A percentile compares a stretch with the other conserved stretches of the same genome.
These are phyloP conservation scores for Ciconia maguari DNA, from an alignment of 2,113 vertebrate genomes.

Conservation along the genomic window DNA sequence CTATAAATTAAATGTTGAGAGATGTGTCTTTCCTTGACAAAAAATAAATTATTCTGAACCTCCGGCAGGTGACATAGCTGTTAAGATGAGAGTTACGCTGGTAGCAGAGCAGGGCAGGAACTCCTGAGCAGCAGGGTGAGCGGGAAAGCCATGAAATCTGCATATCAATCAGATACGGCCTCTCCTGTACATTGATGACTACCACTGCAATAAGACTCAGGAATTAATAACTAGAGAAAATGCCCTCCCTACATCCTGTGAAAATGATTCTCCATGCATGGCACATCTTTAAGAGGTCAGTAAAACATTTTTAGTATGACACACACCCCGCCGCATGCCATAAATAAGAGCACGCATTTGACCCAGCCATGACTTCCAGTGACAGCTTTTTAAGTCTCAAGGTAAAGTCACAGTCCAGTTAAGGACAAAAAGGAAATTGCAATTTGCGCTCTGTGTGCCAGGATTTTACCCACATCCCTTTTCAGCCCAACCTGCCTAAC, in stretches of 20 bases:
- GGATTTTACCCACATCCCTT: not conserved
- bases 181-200: not conserved
- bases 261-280: not conserved
- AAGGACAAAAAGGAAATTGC: not conserved
- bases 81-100: not conserved
- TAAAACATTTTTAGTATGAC: conserved; percentile 22
- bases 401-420: not conserved
- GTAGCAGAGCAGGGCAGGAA: not conserved
- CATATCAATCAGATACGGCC: not conserved
- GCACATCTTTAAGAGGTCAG: conserved; percentile 4
- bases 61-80: not conserved
- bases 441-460: not conserved
- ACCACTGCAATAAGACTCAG: not conserved
- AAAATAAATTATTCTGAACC: not conserved
- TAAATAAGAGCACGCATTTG: not conserved
- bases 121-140: not conserved
- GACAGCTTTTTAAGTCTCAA: conserved; percentile 8
- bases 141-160: not conserved
- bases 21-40: not conserved
- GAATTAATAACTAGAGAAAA: conserved; percentile 31
- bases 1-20: not conserved
- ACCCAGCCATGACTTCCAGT: not conserved
- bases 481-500: not conserved
- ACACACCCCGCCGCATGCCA: not conserved
- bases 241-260: not conserved